Conservation (phyloP, 2,113 vertebrate species). For the Alosa alosa region DNA sequence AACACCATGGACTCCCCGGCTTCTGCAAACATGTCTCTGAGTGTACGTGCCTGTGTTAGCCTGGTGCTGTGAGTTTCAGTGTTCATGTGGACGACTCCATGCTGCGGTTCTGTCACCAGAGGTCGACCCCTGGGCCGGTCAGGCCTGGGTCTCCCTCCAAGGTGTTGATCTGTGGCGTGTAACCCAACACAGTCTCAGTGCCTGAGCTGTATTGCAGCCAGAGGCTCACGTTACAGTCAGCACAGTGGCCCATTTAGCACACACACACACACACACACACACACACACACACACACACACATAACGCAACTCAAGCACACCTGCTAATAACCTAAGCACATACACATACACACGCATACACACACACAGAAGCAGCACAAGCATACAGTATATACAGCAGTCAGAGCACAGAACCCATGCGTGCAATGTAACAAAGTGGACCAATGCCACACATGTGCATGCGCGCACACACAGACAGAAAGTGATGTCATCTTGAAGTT, state of each 20-base stretch:
- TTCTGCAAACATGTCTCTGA: background rate
- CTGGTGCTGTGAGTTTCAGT: background rate
- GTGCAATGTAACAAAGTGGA: too few species aligned
- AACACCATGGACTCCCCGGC: too few species aligned
- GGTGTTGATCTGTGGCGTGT: slow-evolving; percentile 18
- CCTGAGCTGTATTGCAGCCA: background rate
- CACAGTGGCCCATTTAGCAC: background rate
- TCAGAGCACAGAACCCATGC: background rate
- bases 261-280: background rate
- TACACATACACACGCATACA: background rate
- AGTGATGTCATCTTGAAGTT: background rate
- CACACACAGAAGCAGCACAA: background rate
- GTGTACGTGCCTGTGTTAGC: background rate
- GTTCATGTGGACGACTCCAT: background rate
- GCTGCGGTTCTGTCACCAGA: background rate
- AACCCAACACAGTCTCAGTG: slow-evolving; percentile 3
- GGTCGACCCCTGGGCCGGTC: background rate
- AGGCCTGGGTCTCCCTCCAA: background rate
- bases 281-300: background rate
- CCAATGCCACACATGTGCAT: background rate
- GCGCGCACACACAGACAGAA: background rate
- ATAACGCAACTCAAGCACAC: background rate
- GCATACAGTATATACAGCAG: background rate
- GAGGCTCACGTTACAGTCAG: background rate
- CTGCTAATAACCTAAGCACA: background rate